These are phyloP conservation scores for Artibeus jamaicensis DNA, from an alignment of 2,797 vertebrate genomes.

Conservation along the genomic window DNA sequence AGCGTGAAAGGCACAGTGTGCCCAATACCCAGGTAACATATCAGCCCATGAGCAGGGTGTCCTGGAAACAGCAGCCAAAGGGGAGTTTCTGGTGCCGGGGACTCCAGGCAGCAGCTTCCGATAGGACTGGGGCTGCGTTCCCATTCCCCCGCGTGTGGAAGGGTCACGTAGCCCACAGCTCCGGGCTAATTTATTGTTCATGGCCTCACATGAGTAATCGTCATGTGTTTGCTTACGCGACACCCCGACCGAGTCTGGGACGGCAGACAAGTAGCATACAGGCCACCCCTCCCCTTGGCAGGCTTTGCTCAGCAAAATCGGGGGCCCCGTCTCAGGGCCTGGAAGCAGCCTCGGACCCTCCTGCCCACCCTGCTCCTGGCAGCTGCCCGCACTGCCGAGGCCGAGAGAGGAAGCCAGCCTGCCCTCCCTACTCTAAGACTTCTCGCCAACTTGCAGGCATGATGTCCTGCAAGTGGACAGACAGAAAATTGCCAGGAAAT, in stretches of 20 bases:
- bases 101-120: no score
- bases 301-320: neutral
- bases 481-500: neutral
- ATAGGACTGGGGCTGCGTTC: neutral
- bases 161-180: neutral
- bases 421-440: neutral
- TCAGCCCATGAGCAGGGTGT: neutral
- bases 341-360: neutral
- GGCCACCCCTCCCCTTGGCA: neutral
- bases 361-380: neutral
- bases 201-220: neutral
- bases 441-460: neutral
- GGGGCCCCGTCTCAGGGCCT: neutral
- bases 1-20: fast-evolving
- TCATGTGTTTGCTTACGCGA: neutral
- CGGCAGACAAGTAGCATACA: neutral
- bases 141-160: neutral
- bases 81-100: neutral
- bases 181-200: fast-evolving
- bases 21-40: fast-evolving
- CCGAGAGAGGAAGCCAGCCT: neutral
- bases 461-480: neutral
- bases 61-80: neutral
- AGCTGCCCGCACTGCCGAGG: neutral
- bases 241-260: neutral